These are phyloP conservation scores for Thunnus maccoyii DNA, from an alignment of 2,113 vertebrate genomes.

Conservation along the genomic window DNA sequence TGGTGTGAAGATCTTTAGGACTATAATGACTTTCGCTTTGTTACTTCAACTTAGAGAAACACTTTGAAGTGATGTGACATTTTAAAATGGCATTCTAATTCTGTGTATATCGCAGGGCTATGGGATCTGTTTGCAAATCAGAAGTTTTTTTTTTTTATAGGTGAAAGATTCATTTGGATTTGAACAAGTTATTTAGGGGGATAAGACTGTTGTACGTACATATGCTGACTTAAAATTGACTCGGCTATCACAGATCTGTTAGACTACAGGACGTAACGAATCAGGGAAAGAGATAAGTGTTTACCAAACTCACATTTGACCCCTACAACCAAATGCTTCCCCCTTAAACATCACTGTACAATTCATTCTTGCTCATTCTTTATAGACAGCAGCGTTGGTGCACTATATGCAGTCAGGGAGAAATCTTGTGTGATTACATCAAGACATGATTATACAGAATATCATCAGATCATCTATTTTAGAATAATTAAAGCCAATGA, in stretches of 20 bases:
- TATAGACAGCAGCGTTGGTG: constrained; percentile 72
- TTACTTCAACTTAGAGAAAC: constrained; percentile 62
- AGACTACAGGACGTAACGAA: constrained; percentile 59
- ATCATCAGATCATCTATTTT: constrained; percentile 84
- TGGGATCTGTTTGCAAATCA: constrained; percentile 45
- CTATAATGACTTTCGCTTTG: constrained; percentile 63
- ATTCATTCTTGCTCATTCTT: constrained; percentile 60
- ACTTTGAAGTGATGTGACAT: constrained; percentile 62
- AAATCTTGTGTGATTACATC: constrained; percentile 64
- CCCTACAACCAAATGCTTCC: constrained; percentile 61
- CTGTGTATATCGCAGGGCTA: constrained; percentile 56
- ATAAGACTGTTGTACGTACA: constrained; percentile 59
- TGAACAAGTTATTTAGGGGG: constrained; percentile 37
- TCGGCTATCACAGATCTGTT: constrained; percentile 49
- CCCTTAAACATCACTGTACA: constrained; percentile 58
- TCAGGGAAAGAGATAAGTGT: constrained; percentile 80
- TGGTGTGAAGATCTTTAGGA: constrained; percentile 75
- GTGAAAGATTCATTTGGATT: constrained; percentile 53
- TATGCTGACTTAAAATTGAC: constrained; percentile 41
- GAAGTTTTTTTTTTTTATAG: constrained; percentile 30
- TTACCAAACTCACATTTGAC: constrained; percentile 74
- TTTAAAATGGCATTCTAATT: constrained; percentile 52
- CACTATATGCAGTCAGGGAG: constrained; percentile 77
- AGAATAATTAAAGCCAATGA: constrained; percentile 78
- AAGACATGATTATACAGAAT: constrained; percentile 74